Base-by-base conservation (phyloP, 2,888 invertebrate species). In the Melieria crassipennis region DNA sequence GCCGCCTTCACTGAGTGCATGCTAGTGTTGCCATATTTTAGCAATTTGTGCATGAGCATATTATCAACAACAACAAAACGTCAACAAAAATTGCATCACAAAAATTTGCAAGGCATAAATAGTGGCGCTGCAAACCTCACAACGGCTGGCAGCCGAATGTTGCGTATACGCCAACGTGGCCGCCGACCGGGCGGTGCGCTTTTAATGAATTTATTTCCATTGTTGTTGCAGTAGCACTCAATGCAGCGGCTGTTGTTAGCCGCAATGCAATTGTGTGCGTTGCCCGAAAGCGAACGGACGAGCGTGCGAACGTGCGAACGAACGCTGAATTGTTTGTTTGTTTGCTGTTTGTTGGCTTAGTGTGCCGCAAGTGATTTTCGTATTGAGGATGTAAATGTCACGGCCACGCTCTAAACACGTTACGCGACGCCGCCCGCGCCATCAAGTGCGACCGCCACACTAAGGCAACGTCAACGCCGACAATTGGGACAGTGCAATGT, bases 341-440 rank as follows among this genome's bases (percentile, higher is more conserved):
- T 30, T 30, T 30, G 30, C 30, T 30, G 30, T 30, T 30, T 30
- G 30, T 52, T 52, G 11, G 52, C 13, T 52, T 52, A 52, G n/a
- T 5, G 13, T 52, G 11, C 5, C 5, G 52, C 11, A 50, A 63
- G 48, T 5, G 50, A 7, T 30, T n/a, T 66, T 30, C 42, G 47
- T 4, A 58, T 9, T 45, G 56, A 52, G 46, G 52, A 46, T 69
- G 69, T 69, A 69, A 63, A 63, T 69, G 69, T 63, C 69, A 69
- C 52, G 55, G 55, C 69, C 69, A 69, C 69, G 63, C 63, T 63
- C 48, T 57, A 48, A 63, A 52, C 61, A 56, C 55, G 69, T 47
- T 63, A 47, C 30, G 30, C 30, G 30, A 30, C 30, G 30, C 30
- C 46, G n/a, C 43, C 43, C 45, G 46, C 64, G 52, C 43, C 7